A percentile compares a stretch with the other conserved stretches of the same genome.
Conservation (phyloP, 1,140 invertebrate species). For the Goniozus legneri region DNA sequence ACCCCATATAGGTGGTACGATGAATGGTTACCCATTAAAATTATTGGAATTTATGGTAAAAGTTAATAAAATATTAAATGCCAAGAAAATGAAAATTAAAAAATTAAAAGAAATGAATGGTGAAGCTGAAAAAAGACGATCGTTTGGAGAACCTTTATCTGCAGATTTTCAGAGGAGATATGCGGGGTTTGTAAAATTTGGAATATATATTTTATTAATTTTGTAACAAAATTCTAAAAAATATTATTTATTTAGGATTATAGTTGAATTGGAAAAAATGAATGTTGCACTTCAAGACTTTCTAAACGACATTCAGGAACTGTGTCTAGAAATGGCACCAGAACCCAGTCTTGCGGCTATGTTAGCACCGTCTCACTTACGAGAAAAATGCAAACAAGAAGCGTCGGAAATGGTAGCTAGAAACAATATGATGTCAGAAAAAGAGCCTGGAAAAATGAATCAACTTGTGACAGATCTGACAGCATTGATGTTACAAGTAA, state of each 20-base stretch:
- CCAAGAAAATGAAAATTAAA: constrained; percentile 80
- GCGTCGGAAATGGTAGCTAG: constrained; percentile 76
- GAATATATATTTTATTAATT: constrained; percentile 2
- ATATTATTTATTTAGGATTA: constrained; percentile 52
- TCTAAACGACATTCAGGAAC: constrained; percentile 79
- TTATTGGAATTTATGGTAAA: constrained; percentile 83
- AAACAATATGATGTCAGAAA: constrained; percentile 64
- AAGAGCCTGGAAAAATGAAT: constrained; percentile 62
- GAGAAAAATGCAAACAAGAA: constrained; percentile 82
- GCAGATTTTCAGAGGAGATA: constrained; percentile 89
- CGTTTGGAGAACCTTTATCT: constrained; percentile 71
- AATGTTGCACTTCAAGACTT: constrained; percentile 85
- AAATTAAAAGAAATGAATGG: constrained; percentile 84
- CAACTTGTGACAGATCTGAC: constrained; percentile 84
- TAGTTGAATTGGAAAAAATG: constrained; percentile 88
- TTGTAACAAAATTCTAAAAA: constrained; percentile 3
- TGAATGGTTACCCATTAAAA: constrained; percentile 81
- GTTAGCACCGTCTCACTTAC: constrained; percentile 80
- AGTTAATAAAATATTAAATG: constrained; percentile 79
- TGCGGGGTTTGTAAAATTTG: constrained; percentile 58
- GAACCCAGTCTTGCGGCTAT: constrained; percentile 84
- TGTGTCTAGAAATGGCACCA: constrained; percentile 83
- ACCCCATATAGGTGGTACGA: constrained; percentile 53
- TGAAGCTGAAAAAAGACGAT: constrained; percentile 83
- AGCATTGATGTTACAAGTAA: constrained; percentile 88